Conservation (phyloP, 2,888 invertebrate genomes). For the Spialia ferax region DNA sequence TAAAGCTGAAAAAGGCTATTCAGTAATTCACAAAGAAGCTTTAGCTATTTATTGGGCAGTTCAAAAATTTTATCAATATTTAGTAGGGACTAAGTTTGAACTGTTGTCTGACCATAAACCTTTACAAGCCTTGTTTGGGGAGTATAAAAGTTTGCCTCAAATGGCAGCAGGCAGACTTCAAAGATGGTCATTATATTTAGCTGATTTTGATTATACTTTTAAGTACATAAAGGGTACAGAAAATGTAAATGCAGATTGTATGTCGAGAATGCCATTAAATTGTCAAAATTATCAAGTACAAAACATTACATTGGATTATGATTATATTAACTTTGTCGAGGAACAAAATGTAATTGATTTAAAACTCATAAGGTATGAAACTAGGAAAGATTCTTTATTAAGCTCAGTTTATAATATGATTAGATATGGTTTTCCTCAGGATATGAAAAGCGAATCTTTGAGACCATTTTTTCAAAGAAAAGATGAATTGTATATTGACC, state of each 20-base stretch:
- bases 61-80: constrained; percentile 58
- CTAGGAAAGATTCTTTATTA: constrained; percentile 38
- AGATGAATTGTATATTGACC: constrained; percentile 39
- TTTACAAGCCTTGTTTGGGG: constrained; percentile 52
- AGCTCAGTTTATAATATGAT: constrained; percentile 17
- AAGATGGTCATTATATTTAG: constrained; percentile 50
- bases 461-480: constrained; percentile 36
- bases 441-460: constrained; percentile 12
- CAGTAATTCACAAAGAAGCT: constrained; percentile 56
- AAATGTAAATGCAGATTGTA: constrained; percentile 38
- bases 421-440: constrained; percentile 3
- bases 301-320: constrained; percentile 17
- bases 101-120: constrained; percentile 57
- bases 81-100: constrained; percentile 54
- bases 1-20: constrained; percentile 52
- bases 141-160: constrained; percentile 53
- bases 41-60: constrained; percentile 58
- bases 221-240: constrained; percentile 31
- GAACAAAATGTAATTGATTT: constrained; percentile 38
- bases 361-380: constrained; percentile 34
- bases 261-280: constrained; percentile 37
- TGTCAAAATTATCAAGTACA: not conserved
- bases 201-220: constrained; percentile 37
- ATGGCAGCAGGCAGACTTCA: constrained; percentile 57
- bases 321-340: constrained; percentile 40